Percentiles rank a stretch among this genome's conserved stretches.
Conservation (phyloP, 2,797 vertebrate genomes). For the Danio jaintianensis region DNA sequence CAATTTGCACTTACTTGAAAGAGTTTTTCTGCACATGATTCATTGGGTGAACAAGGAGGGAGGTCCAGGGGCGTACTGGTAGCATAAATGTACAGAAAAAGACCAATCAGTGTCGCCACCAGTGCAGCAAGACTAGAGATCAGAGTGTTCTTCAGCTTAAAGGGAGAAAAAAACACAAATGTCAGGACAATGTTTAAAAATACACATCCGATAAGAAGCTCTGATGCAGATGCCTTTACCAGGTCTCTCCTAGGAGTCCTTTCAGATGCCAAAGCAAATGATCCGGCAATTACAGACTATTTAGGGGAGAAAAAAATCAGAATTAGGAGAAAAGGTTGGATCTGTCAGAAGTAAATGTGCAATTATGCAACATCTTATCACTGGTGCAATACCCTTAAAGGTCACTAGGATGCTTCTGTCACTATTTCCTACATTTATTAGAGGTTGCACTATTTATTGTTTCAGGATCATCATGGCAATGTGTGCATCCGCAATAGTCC, state of each 20-base stretch:
- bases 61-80: not conserved
- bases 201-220: not conserved
- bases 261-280: slow-evolving; percentile 72
- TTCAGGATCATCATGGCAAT: too few relatives aligned
- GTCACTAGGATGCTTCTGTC: not conserved
- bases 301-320: slow-evolving; percentile 25
- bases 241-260: slow-evolving; percentile 67
- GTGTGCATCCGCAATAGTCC: too few relatives aligned
- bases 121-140: slow-evolving; percentile 69
- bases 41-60: not conserved
- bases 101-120: slow-evolving; percentile 67
- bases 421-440: too few relatives aligned
- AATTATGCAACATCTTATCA: not conserved
- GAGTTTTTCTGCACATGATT: slow-evolving; percentile 26
- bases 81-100: slow-evolving; percentile 68
- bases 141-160: slow-evolving; percentile 70
- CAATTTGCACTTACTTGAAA: slow-evolving; percentile 10
- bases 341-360: not conserved
- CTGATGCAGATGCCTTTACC: slow-evolving; percentile 59
- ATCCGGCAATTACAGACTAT: slow-evolving; percentile 75
- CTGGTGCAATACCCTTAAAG: not conserved
- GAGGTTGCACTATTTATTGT: too few relatives aligned
- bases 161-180: slow-evolving; percentile 2
- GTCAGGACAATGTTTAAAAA: not conserved
- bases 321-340: not conserved